Conservation (phyloP, 2,888 invertebrate species). For the Panorpa germanica region DNA sequence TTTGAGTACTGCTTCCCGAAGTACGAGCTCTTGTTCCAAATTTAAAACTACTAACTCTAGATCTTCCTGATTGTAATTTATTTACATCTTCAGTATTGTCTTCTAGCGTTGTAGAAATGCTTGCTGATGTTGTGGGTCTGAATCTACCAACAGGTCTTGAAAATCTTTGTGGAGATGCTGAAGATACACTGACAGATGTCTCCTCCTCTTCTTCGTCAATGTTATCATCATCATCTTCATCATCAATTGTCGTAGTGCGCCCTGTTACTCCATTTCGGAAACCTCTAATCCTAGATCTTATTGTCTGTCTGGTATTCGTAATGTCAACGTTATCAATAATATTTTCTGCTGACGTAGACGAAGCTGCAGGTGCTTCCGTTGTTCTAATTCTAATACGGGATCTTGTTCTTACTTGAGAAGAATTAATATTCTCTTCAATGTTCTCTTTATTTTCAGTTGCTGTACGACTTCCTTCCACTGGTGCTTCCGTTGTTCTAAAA, state of each 20-base stretch:
- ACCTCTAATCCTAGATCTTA: too few relatives aligned
- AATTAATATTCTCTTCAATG: constrained; percentile 9
- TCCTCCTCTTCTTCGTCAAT: constrained; percentile 14
- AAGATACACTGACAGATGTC: constrained; percentile 18
- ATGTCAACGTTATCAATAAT: too few relatives aligned
- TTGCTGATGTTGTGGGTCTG: constrained; percentile 15
- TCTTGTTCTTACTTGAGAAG: background rate
- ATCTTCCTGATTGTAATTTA: background rate
- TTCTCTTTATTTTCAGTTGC: constrained; percentile 11
- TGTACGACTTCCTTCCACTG: constrained; percentile 10
- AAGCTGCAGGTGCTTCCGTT: constrained; percentile 3
- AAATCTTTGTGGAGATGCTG: constrained; percentile 21
- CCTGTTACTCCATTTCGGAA: too few relatives aligned
- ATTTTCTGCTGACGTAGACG: constrained; percentile 8
- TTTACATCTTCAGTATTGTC: constrained; percentile 20
- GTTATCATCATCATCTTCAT: constrained; percentile 10
- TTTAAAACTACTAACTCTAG: background rate
- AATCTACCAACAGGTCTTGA: constrained; percentile 19
- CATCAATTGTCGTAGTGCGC: too few relatives aligned
- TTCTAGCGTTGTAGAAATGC: constrained; percentile 15
- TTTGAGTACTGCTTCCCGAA: constrained; percentile 30
- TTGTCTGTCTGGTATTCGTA: too few relatives aligned
- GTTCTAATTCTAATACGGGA: background rate
- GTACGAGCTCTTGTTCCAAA: constrained; percentile 23
- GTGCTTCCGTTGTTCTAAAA: constrained; percentile 1